Base-by-base conservation (phyloP, 30 jellyfish, hydroid and myxozoan genomes). In the Haliclystus octoradiatus region DNA sequence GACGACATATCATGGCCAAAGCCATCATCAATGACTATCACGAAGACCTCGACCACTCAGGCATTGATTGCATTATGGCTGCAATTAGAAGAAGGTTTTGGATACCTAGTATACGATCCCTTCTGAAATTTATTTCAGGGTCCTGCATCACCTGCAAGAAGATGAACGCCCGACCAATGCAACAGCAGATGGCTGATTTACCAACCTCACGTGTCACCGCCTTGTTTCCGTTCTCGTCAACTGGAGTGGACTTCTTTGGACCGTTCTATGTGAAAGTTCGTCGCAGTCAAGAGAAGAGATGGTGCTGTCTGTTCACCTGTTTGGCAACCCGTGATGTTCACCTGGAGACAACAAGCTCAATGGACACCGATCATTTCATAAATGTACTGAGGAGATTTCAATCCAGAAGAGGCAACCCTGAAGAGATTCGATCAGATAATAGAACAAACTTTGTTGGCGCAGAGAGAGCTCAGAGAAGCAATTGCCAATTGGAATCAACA, bases 181-280 rank as follows among this genome's bases (percentile, higher is more conserved):
- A 67, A 49, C 77, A 67, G 24, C 4, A 34, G 49, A 67, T 67
- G 77, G 80, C 80, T 28, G 72, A 70, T 52, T 71, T 49, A 29
- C 80, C 80, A 70, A 19, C 71, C 28, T 50, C 80, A 1, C 51
- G 80, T 31, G 80, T 50, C 9, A 52, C 49, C 9, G 68, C 70
- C 31, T 26, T 69, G 29, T 69, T 69, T 69, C 26, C 49, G 0
- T 69, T 69, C 79, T n/a, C n/a, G n/a, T n/a, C n/a, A n/a, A 69
- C 79, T 69, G 79, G 79, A 27, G 79, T 69, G 26, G 79, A 49
- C 28, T 53, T 69, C 51, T 69, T 69, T 69, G 79, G 79, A 29
- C n/a, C n/a, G n/a, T n/a, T n/a, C n/a, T n/a, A n/a, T n/a, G n/a
- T n/a, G n/a, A n/a, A n/a, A n/a, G n/a, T 71, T 71, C 53, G 34